Evolutionary conservation across 2,888 invertebrate species (phyloP).

Genomic region (Slavum lentiscoides): DNA sequence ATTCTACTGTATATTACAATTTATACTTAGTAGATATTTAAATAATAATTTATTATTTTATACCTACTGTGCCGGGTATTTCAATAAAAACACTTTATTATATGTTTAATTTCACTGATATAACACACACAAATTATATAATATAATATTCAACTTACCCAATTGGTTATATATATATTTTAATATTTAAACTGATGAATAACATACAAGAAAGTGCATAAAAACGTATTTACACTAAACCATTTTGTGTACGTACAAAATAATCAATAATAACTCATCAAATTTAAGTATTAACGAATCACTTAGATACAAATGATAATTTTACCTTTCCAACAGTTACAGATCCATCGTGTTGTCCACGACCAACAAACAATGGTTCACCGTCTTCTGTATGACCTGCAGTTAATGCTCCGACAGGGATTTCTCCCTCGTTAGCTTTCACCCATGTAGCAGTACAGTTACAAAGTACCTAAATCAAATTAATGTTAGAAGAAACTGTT

Average conservation of each 20-base stretch:
- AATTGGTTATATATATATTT: neutral
- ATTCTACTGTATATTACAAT: neutral
- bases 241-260: neutral
- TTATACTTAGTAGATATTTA: neutral
- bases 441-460: conserved; percentile 63
- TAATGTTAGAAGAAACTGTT: neutral
- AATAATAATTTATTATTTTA: neutral
- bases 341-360: conserved; percentile 58
- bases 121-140: neutral
- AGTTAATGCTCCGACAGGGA: conserved; percentile 60
- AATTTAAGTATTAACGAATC: neutral
- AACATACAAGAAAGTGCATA: neutral
- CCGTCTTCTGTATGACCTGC: conserved; percentile 59
- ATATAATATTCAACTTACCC: conserved; percentile 11
- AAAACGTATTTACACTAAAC: neutral
- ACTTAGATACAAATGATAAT: neutral
- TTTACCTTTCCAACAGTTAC: conserved; percentile 59
- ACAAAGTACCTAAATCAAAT: conserved; percentile 61
- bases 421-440: conserved; percentile 64
- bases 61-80: no score
- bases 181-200: neutral
- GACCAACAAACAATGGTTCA: conserved; percentile 60
- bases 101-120: conserved; percentile 2
- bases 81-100: neutral
- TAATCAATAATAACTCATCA: neutral